Evolutionary conservation across 2,888 invertebrate genomes (phyloP).

Genomic region (Galerucella pusilla): DNA sequence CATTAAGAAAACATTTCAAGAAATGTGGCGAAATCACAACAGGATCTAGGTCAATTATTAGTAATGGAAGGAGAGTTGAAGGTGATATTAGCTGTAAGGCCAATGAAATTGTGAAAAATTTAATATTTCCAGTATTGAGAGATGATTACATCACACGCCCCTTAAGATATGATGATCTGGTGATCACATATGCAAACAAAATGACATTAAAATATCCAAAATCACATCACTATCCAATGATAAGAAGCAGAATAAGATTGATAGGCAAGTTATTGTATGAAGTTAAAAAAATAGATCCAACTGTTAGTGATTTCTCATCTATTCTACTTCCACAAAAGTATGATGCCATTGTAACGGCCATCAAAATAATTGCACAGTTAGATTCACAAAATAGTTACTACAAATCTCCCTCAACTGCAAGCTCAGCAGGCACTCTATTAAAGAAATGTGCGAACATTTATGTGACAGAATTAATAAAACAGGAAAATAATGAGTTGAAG

Average conservation of each 20-base stretch:
- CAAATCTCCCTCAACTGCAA: constrained; percentile 11
- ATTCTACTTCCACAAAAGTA: neutral
- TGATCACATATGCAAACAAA: constrained; percentile 24
- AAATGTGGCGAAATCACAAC: constrained; percentile 1
- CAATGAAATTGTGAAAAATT: constrained; percentile 7
- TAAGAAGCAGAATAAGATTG: neutral
- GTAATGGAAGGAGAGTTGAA: constrained; percentile 2
- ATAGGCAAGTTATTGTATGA: neutral
- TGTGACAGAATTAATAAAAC: constrained; percentile 15
- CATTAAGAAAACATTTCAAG: constrained; percentile 17
- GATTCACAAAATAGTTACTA: neutral
- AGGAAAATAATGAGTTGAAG: constrained; percentile 4
- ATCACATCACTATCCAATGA: constrained; percentile 20
- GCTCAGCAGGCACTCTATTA: constrained; percentile 7
- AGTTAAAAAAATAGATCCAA: constrained; percentile 12
- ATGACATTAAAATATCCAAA: constrained; percentile 19
- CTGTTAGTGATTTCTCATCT: neutral
- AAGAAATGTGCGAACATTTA: constrained; percentile 14
- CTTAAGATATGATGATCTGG: constrained; percentile 17
- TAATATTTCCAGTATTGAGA: constrained; percentile 22
- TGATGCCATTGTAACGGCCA: neutral
- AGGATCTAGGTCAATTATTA: constrained; percentile 1
- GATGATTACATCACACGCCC: constrained; percentile 11
- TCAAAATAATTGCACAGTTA: constrained; percentile 6
- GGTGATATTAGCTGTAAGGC: constrained; percentile 12